phyloP scores from a whole-genome alignment of 2,113 vertebrate species.

The Boulengeromyrus knoepffleri region DNA sequence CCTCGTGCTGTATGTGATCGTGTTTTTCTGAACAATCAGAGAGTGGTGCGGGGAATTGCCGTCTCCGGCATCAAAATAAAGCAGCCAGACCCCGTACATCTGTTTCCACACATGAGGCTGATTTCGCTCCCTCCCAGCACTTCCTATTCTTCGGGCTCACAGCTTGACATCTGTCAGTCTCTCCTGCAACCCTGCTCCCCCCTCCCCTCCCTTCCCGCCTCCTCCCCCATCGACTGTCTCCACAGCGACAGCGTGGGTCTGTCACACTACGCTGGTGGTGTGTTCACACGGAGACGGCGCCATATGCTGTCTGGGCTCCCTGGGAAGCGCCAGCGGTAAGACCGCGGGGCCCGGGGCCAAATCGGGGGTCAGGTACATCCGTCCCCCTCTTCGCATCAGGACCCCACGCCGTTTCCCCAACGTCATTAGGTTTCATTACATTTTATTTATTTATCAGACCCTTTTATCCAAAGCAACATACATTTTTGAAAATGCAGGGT shows the following conservation, averaged over 20 bases:
- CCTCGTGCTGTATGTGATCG: slow-evolving; percentile 16
- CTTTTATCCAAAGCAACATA: neutral
- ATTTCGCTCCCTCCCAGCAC: slow-evolving; percentile 4
- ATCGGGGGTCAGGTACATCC: neutral
- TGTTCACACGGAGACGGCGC: slow-evolving; percentile 59
- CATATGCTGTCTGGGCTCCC: slow-evolving; percentile 68
- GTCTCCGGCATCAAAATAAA: slow-evolving; percentile 16
- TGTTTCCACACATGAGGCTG: slow-evolving; percentile 6
- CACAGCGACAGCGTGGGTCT: slow-evolving; percentile 29
- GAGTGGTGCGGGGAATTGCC: neutral
- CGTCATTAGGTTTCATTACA: neutral
- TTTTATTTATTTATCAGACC: neutral
- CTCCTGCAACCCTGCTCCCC: slow-evolving; percentile 11
- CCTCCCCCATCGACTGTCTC: slow-evolving; percentile 1
- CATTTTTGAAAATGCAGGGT: neutral
- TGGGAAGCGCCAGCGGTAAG: slow-evolving; percentile 37
- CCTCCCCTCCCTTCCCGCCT: neutral
- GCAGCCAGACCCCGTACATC: slow-evolving; percentile 13
- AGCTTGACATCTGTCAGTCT: slow-evolving; percentile 17
- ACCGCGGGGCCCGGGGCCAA: slow-evolving; percentile 12
- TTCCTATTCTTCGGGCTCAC: slow-evolving; percentile 16
- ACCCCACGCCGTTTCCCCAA: neutral
- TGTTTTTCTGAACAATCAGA: neutral
- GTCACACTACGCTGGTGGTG: slow-evolving; percentile 53
- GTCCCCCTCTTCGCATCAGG: neutral